Evolutionary conservation across 2,113 vertebrate species (phyloP).

Genomic region (Macaca fascicularis): T2T-MFA8v1.1 NC_088384.1:83111501-83112000

Average conservation of each 20-base stretch:
- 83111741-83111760: not conserved
- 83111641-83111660: not conserved
- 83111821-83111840: not conserved
- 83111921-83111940: not conserved
- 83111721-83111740: not conserved
- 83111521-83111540: not conserved
- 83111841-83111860: not conserved
- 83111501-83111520: not conserved
- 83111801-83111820: constrained; percentile 16
- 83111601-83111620: not conserved
- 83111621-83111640: not conserved
- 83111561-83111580: not conserved
- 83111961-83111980: too few species aligned
- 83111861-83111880: constrained; percentile 44
- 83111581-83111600: not conserved
- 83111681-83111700: not conserved
- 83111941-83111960: not conserved
- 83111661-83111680: not conserved
- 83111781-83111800: not conserved
- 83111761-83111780: not conserved
- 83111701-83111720: not conserved
- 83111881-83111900: constrained; percentile 13
- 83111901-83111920: not conserved
- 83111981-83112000: not conserved
- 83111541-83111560: not conserved